These are phyloP conservation scores for Platysteira castanea DNA, from an alignment of 2,113 vertebrate genomes.

Conservation along the genomic window DNA sequence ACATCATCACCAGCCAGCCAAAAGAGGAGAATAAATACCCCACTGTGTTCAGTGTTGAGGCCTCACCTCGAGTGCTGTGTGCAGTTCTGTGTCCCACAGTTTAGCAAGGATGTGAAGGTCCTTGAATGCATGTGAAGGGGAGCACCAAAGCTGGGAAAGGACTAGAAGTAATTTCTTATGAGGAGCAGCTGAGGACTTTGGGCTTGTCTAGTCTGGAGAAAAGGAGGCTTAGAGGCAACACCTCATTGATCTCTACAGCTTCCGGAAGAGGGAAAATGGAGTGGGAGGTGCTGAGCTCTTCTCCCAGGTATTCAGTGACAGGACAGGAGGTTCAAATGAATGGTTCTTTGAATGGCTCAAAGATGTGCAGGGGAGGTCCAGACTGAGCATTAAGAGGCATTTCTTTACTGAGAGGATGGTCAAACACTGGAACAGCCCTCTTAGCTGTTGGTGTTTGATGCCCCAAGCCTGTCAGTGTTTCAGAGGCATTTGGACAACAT, in stretches of 20 bases:
- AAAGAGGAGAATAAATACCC: too few species aligned
- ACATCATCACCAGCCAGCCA: fast-evolving
- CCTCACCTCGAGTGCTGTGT: not conserved
- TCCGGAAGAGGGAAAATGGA: not conserved
- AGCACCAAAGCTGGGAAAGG: not conserved
- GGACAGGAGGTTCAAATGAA: not conserved
- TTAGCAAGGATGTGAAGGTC: not conserved
- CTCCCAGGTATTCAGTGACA: not conserved
- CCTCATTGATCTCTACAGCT: not conserved
- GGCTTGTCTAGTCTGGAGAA: not conserved
- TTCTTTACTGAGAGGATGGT: not conserved
- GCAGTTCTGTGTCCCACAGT: too few species aligned
- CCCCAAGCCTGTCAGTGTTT: not conserved
- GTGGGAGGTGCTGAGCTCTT: not conserved
- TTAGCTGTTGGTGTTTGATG: not conserved
- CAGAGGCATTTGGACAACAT: not conserved
- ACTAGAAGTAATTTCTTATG: not conserved
- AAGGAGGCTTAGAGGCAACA: not conserved
- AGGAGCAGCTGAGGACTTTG: not conserved
- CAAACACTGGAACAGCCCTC: not conserved
- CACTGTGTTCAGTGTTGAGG: fast-evolving
- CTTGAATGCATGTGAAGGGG: not conserved
- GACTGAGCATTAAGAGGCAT: not conserved
- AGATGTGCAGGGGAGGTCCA: not conserved
- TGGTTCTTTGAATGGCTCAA: not conserved